These are phyloP conservation scores for Sebastes steindachneri DNA, from an alignment of 2,797 vertebrate species.

Conservation along the genomic window DNA sequence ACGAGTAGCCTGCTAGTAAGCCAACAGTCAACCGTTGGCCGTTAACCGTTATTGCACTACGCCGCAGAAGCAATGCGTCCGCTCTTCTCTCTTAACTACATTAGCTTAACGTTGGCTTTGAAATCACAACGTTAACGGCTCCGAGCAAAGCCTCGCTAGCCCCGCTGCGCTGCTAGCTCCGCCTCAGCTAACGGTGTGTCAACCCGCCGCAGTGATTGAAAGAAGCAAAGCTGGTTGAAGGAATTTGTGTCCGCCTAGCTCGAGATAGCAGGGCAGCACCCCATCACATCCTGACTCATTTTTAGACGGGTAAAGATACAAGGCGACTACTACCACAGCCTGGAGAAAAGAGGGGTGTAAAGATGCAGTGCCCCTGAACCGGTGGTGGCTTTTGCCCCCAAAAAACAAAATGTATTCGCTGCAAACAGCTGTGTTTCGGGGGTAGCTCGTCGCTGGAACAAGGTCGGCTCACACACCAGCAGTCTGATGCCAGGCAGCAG, in stretches of 20 bases:
- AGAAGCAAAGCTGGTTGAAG: conserved; percentile 54
- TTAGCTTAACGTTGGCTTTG: conserved; percentile 16
- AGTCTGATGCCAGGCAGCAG: conserved; percentile 43
- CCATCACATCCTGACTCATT: conserved; percentile 58
- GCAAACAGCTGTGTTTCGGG: conserved; percentile 57
- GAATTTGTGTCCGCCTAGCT: conserved; percentile 68
- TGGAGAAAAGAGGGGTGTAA: neutral
- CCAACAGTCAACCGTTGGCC: no score
- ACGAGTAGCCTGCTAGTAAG: no score
- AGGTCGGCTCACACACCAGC: conserved; percentile 56
- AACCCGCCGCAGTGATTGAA: conserved; percentile 70
- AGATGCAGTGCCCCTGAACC: conserved; percentile 21
- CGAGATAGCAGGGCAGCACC: conserved; percentile 56
- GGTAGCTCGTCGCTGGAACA: conserved; percentile 51
- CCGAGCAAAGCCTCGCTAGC: no score
- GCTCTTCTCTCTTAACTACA: conserved; percentile 22
- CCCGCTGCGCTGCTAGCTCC: conserved; percentile 1
- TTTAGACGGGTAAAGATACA: neutral
- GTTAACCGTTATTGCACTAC: conserved; percentile 25
- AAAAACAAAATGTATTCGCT: conserved; percentile 19
- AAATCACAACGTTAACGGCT: no score
- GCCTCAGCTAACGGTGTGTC: conserved; percentile 54
- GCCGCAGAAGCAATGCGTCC: conserved; percentile 45
- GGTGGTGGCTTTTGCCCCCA: conserved; percentile 31
- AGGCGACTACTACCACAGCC: neutral